A percentile compares a stretch with the other conserved stretches of the same genome.
Evolutionary conservation across 2,888 invertebrate species (phyloP).

Genomic region (Holacanthella duospinosa): DNA sequence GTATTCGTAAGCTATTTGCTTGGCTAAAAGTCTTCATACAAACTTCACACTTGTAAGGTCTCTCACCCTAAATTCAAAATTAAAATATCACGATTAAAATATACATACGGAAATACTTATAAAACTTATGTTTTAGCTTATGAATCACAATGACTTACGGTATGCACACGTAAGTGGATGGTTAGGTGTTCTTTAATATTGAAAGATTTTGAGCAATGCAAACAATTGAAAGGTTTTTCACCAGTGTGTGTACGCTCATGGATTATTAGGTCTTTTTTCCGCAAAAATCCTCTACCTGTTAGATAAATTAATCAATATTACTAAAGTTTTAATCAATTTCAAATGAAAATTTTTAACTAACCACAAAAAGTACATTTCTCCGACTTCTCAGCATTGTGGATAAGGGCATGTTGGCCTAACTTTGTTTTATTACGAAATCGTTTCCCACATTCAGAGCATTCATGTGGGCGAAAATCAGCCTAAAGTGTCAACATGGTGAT

Average conservation of each 20-base stretch:
- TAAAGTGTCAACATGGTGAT: no score
- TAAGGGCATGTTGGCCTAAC: background rate
- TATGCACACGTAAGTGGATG: conserved; percentile 5
- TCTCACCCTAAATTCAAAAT: background rate
- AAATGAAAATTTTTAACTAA: background rate
- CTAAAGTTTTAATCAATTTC: background rate
- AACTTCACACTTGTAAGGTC: conserved; percentile 1
- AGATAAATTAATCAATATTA: no score
- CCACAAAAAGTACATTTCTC: conserved; percentile 1
- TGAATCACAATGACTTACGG: background rate
- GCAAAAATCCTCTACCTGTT: background rate
- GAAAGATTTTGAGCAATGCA: background rate
- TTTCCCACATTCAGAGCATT: conserved; percentile 3
- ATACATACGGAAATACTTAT: background rate
- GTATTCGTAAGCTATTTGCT: conserved; percentile 3
- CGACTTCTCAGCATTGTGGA: background rate
- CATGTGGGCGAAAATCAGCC: background rate
- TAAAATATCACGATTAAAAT: no score
- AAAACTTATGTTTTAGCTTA: background rate
- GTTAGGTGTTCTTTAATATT: conserved; percentile 6
- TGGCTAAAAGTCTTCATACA: background rate
- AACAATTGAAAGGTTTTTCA: conserved; percentile 1
- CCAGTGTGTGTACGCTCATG: conserved; percentile 5
- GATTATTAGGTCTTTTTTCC: conserved; percentile 1
- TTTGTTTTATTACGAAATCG: conserved; percentile 1